Evolutionary conservation across 1,140 invertebrate genomes (phyloP), one percentile per base, ranked within the genome.

Genomic region (Himalopsyche phryganea): DNA sequence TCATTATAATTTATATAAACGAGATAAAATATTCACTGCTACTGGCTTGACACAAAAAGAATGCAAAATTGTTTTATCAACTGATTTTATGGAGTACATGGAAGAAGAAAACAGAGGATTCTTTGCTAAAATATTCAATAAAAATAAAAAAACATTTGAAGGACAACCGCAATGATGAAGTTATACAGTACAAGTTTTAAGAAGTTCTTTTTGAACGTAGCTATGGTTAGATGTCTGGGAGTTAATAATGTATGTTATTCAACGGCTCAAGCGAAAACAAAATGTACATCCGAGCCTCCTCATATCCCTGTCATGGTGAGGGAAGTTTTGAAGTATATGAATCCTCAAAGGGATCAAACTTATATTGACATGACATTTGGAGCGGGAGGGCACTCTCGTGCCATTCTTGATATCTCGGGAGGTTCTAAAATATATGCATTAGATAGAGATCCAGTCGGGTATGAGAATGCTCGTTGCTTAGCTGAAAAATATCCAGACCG

Each of bases 301-400:
- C 89, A 91, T 69, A 75, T 77, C 20, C 89, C 90, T 47, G 88
- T 91, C 20, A 84, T 91, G 80, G 71, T 77, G 38, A 74, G 85
- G 50, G 84, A 90, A 75, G 84, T 88, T 0, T 66, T 91, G 50
- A 69, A 85, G 50, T 84, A 85, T 66, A 69, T 92, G 19, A 79
- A 87, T 50, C 83, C 85, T 1, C 65, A 72, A 52, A 72, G 82
- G 36, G 74, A 81, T 53, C 80, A 88, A 61, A 69, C 76, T 13
- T 83, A 87, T 53, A 78, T 95, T 42, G 92, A 95, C 68, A 92
- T 94, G 90, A 98, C 95, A 19, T 97, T 96, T 82, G 94, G 95
- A 38, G 87, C 87, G 51, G 95, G 95, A 18, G 94, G 94, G n/a
- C 94, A 97, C 72, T 82, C 88, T 61, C 73, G 75, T 58, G 74